phyloP scores from a whole-genome alignment of 2,797 vertebrate species.

The Sardinella longiceps region DNA sequence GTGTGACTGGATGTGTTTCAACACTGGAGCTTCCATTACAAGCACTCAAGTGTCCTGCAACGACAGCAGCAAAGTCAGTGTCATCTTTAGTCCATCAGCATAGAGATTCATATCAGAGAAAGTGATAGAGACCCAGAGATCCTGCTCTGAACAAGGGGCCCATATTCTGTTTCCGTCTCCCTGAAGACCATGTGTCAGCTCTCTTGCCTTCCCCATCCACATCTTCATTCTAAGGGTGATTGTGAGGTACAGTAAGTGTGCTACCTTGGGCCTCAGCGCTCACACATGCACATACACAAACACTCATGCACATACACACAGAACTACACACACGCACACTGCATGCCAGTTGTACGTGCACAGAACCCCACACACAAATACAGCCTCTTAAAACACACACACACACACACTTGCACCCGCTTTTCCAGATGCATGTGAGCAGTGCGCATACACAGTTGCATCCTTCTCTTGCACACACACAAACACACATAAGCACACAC shows the following conservation, averaged over 20 bases:
- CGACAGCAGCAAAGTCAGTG: neutral
- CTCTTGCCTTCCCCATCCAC: neutral
- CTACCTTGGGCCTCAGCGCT: neutral
- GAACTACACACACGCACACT: neutral
- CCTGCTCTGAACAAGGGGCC: neutral
- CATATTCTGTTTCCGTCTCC: neutral
- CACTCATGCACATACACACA: neutral
- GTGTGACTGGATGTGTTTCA: constrained; percentile 8
- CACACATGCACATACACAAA: too few relatives aligned
- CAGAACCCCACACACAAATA: too few relatives aligned
- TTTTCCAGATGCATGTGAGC: too few relatives aligned
- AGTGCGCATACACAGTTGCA: too few relatives aligned
- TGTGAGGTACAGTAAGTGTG: neutral
- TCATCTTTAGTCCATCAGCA: constrained; percentile 5
- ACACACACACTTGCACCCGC: too few relatives aligned
- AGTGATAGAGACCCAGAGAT: neutral
- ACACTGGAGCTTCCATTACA: neutral
- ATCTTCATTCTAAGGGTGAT: neutral
- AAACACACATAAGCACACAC: too few relatives aligned
- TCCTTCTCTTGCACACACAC: too few relatives aligned
- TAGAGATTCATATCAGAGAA: neutral
- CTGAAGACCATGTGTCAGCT: neutral
- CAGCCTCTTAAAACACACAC: too few relatives aligned
- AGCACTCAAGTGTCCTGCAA: neutral
- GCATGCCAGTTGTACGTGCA: too few relatives aligned